These are phyloP conservation scores for Cephalopachus bancanus DNA, from an alignment of 2,797 vertebrate species.

Conservation along the genomic window DNA sequence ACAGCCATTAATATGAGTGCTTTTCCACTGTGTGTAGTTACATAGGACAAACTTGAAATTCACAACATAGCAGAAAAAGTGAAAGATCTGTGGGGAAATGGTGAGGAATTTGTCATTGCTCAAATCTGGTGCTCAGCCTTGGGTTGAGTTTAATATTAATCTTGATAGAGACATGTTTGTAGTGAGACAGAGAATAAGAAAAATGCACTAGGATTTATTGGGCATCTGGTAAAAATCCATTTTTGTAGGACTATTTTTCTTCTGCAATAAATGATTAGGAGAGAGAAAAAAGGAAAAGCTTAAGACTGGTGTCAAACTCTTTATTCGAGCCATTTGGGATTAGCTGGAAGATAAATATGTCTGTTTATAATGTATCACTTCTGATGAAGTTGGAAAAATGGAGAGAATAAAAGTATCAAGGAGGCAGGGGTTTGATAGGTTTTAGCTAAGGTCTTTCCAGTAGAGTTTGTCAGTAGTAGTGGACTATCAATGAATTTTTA, in stretches of 20 bases:
- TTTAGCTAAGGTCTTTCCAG: neutral
- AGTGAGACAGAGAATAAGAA: slow-evolving; percentile 34
- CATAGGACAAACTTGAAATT: slow-evolving; percentile 40
- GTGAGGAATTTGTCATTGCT: slow-evolving; percentile 63
- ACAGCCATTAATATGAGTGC: neutral
- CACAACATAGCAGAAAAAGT: neutral
- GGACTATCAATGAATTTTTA: neutral
- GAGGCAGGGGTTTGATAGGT: neutral
- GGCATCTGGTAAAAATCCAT: slow-evolving; percentile 53
- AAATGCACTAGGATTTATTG: slow-evolving; percentile 54
- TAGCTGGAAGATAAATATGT: slow-evolving; percentile 74
- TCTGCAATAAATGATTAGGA: slow-evolving; percentile 36
- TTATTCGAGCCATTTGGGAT: slow-evolving; percentile 66
- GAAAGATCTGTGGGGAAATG: slow-evolving; percentile 6
- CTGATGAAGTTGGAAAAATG: slow-evolving; percentile 59
- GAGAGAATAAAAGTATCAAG: neutral
- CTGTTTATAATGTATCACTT: slow-evolving; percentile 66
- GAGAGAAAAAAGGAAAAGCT: slow-evolving; percentile 65
- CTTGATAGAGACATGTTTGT: slow-evolving; percentile 70
- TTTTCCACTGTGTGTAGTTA: neutral
- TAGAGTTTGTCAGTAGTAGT: neutral
- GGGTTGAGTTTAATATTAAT: slow-evolving; percentile 73
- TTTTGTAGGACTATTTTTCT: slow-evolving; percentile 76
- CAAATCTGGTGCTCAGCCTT: slow-evolving; percentile 62
- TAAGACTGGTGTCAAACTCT: slow-evolving; percentile 75